phyloP scores from a whole-genome alignment of 2,888 invertebrate species.

The Chaitophorus viminalis region DNA sequence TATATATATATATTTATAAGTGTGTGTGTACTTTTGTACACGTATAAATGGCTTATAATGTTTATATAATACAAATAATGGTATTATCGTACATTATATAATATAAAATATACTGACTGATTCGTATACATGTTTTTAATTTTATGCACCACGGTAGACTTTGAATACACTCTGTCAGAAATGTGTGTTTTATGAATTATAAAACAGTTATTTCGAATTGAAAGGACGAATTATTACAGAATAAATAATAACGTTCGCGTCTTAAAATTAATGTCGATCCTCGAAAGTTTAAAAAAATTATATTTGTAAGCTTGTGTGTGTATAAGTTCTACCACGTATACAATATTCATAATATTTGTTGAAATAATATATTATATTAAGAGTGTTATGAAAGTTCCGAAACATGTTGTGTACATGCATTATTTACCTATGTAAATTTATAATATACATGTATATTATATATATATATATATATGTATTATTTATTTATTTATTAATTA shows the following conservation, averaged over 20 bases:
- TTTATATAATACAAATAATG: too few species aligned
- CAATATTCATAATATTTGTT: background rate
- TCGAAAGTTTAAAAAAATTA: background rate
- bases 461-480: background rate
- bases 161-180: too few species aligned
- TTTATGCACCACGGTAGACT: background rate
- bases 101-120: too few species aligned
- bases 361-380: background rate
- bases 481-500: too few species aligned
- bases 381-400: background rate
- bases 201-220: background rate
- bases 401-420: background rate
- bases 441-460: background rate
- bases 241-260: background rate
- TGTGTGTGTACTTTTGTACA: too few species aligned
- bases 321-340: background rate
- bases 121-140: background rate
- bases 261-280: background rate
- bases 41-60: too few species aligned
- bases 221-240: background rate
- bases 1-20: too few species aligned
- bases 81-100: too few species aligned
- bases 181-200: too few species aligned
- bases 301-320: background rate
- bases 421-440: slow-evolving; percentile 19